Evolutionary conservation across 92 coral and sea anemone genomes (phyloP).

Genomic region (Montipora capitata): DNA sequence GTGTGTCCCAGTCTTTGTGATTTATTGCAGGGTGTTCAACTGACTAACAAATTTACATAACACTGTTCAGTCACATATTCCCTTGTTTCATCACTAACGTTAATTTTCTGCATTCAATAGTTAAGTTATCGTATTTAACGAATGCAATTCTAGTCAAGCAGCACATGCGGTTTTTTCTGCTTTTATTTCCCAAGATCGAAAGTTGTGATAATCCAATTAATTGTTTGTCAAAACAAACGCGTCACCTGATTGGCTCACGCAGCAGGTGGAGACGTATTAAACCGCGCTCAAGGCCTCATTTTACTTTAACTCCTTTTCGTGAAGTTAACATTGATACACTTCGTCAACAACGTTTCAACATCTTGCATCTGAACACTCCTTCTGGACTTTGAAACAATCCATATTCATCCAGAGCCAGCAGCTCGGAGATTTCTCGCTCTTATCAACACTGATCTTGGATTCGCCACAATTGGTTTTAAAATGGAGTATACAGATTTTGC

Average conservation of each 20-base stretch:
- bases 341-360: constrained; percentile 35
- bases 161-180: constrained; percentile 86
- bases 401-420: constrained; percentile 1
- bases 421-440: constrained; percentile 10
- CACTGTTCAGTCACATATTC: constrained; percentile 27
- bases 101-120: constrained; percentile 8
- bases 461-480: constrained; percentile 30
- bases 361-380: neutral
- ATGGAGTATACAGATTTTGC: constrained; percentile 93
- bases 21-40: constrained; percentile 23
- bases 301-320: constrained; percentile 60
- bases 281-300: constrained; percentile 90
- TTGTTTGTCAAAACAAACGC: constrained; percentile 94
- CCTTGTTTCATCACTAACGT: constrained; percentile 44
- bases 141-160: constrained; percentile 56
- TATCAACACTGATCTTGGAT: constrained; percentile 34
- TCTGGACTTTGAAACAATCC: neutral
- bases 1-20: neutral
- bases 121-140: constrained; percentile 52
- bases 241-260: constrained; percentile 86
- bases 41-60: constrained; percentile 42
- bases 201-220: constrained; percentile 98
- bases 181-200: constrained; percentile 89
- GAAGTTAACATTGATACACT: constrained; percentile 60
- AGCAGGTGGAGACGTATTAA: constrained; percentile 97